A percentile compares a stretch with the other conserved stretches of the same genome.
phyloP scores from a whole-genome alignment of 2,113 vertebrate genomes.

The Dipodomys spectabilis region DNA sequence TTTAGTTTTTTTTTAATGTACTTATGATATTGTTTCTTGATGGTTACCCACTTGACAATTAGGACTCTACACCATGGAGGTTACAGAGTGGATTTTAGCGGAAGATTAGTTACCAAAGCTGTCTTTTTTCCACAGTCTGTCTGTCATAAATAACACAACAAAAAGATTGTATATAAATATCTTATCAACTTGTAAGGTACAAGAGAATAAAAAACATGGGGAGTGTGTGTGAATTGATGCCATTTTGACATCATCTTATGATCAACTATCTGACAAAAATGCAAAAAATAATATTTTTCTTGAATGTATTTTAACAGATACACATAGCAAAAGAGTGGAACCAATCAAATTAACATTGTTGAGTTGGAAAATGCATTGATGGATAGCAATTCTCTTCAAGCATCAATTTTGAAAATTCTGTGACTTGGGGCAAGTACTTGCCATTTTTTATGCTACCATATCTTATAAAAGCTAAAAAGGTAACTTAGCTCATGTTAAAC shows the following conservation, averaged over 20 bases:
- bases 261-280: neutral
- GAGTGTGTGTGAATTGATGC: neutral
- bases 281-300: too few relatives aligned
- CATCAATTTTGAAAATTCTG: neutral
- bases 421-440: neutral
- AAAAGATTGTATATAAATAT: neutral
- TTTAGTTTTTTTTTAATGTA: too few relatives aligned
- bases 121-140: neutral
- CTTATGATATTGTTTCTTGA: too few relatives aligned
- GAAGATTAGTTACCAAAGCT: neutral
- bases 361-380: neutral
- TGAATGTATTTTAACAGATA: too few relatives aligned
- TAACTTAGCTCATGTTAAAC: neutral
- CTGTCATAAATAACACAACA: neutral
- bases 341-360: neutral
- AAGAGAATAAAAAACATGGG: neutral
- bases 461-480: neutral
- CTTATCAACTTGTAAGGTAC: neutral
- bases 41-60: neutral
- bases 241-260: neutral
- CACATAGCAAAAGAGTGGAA: neutral
- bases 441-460: neutral
- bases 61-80: neutral
- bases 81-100: neutral
- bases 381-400: neutral